Conservation (phyloP, 2,888 invertebrate species). For the Eupithecia insigniata region DNA sequence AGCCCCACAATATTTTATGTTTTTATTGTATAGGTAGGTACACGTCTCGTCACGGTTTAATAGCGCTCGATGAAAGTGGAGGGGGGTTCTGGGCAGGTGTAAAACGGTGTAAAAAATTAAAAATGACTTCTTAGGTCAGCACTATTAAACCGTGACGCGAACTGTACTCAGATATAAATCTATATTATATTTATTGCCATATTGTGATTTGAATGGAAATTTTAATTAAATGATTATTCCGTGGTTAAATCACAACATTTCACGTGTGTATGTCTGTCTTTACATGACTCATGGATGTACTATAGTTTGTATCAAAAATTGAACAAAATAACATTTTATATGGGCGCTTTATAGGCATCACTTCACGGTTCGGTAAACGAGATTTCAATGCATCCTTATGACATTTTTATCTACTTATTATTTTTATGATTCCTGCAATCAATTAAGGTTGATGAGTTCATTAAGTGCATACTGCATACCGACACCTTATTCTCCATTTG, state of each 20-base stretch:
- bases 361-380: background rate
- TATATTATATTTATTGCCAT: too few species aligned
- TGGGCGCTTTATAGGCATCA: background rate
- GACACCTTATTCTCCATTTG: conserved; percentile 4
- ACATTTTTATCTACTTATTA: conserved; percentile 4
- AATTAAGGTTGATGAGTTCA: background rate
- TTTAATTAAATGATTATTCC: background rate
- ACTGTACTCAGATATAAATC: too few species aligned
- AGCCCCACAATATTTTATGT: too few species aligned
- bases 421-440: background rate
- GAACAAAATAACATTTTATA: background rate
- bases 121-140: too few species aligned
- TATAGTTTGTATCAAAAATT: background rate
- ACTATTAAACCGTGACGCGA: too few species aligned
- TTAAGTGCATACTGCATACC: background rate
- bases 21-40: too few species aligned
- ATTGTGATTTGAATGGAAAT: too few species aligned
- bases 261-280: background rate
- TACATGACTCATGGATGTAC: background rate
- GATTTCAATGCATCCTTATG: conserved; percentile 5
- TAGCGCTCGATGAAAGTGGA: too few species aligned
- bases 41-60: too few species aligned
- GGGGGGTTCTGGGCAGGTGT: too few species aligned
- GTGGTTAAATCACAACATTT: background rate
- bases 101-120: too few species aligned